A percentile compares a stretch with the other conserved stretches of the same genome.
Evolutionary conservation across 2,888 invertebrate genomes (phyloP).

Genomic region (Julus scandinavius): DNA sequence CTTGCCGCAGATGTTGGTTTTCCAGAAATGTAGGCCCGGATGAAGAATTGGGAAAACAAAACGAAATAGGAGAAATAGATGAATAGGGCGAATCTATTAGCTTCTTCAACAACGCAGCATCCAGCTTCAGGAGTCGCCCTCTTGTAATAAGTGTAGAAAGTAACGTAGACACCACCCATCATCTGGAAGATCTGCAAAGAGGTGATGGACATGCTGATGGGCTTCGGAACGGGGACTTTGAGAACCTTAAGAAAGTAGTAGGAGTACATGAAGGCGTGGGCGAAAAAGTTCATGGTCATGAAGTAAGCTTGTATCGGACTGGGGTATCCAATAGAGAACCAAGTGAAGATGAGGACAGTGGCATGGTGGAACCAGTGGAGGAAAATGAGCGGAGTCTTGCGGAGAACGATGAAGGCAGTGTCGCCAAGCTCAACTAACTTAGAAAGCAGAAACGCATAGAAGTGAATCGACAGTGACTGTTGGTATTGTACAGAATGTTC

Average conservation of each 20-base stretch:
- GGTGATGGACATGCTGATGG: conserved; percentile 89
- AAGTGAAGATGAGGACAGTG: conserved; percentile 66
- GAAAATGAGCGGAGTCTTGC: conserved; percentile 94
- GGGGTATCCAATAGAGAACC: conserved; percentile 61
- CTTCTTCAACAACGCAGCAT: conserved; percentile 85
- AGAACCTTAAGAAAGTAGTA: conserved; percentile 89
- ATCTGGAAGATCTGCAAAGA: conserved; percentile 90
- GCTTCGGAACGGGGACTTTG: conserved; percentile 81
- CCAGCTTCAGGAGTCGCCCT: conserved; percentile 71
- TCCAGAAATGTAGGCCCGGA: conserved; percentile 80
- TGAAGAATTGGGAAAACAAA: conserved; percentile 92
- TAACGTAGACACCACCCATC: conserved; percentile 90
- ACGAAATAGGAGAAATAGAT: conserved; percentile 97
- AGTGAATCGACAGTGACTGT: conserved; percentile 96
- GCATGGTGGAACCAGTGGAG: conserved; percentile 80
- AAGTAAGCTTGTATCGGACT: conserved; percentile 31
- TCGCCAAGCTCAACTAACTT: conserved; percentile 97
- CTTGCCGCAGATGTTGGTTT: background rate
- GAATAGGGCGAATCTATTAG: conserved; percentile 87
- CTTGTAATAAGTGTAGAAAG: conserved; percentile 85
- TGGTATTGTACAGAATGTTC: conserved; percentile 91
- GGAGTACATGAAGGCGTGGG: conserved; percentile 91
- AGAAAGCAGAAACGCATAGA: conserved; percentile 95
- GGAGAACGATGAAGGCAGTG: conserved; percentile 87
- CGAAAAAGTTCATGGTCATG: conserved; percentile 63